phyloP scores from a whole-genome alignment of 2,888 invertebrate genomes.

The Drosophila neutralis region DNA sequence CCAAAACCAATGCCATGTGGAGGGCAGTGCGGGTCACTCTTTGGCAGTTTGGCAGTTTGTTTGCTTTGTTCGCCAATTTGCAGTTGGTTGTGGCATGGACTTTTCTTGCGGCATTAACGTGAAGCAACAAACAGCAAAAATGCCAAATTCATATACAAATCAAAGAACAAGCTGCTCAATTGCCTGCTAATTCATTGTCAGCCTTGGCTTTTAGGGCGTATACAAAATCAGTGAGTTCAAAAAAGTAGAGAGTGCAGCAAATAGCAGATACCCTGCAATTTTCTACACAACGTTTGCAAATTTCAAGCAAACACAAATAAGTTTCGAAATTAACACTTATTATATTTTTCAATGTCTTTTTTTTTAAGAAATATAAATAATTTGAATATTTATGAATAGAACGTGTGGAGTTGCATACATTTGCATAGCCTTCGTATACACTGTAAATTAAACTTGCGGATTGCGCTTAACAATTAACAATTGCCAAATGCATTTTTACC shows the following conservation, averaged over 20 bases:
- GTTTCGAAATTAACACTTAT: neutral
- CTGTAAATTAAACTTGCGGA: neutral
- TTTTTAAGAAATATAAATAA: neutral
- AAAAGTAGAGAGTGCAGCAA: neutral
- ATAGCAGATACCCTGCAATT: slow-evolving; percentile 6
- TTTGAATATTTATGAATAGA: neutral
- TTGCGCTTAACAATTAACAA: slow-evolving; percentile 38
- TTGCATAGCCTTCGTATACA: slow-evolving; percentile 13
- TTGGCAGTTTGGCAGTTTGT: slow-evolving; percentile 35
- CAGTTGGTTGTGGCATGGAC: slow-evolving; percentile 12
- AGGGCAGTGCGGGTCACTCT: slow-evolving; percentile 50
- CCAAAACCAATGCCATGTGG: slow-evolving; percentile 45
- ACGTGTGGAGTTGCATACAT: neutral
- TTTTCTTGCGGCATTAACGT: slow-evolving; percentile 50
- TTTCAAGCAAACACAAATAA: neutral
- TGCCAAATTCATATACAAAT: slow-evolving; percentile 30
- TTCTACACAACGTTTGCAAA: neutral
- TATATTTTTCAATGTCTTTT: neutral
- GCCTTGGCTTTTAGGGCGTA: slow-evolving; percentile 68
- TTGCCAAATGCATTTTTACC: slow-evolving; percentile 39
- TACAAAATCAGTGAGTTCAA: slow-evolving; percentile 50
- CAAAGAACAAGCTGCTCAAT: slow-evolving; percentile 16
- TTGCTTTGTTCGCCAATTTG: slow-evolving; percentile 47
- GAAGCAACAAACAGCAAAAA: slow-evolving; percentile 12
- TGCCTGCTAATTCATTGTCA: slow-evolving; percentile 41